A percentile compares a stretch with the other conserved stretches of the same genome.
These are phyloP conservation scores for Pollenia amentaria DNA, from an alignment of 2,888 invertebrate genomes.

Conservation along the genomic window DNA sequence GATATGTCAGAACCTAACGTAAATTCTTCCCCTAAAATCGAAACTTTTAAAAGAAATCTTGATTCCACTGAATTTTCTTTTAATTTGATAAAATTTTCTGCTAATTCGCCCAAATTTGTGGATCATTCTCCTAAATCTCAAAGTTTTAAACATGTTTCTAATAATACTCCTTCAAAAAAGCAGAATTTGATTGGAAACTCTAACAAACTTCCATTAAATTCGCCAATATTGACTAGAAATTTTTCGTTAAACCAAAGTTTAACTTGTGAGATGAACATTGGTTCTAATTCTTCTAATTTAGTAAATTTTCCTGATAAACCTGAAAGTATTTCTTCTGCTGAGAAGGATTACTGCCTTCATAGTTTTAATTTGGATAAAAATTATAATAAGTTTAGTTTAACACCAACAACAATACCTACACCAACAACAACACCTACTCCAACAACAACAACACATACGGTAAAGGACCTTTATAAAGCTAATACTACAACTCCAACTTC, in stretches of 20 bases:
- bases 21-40: neutral
- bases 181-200: neutral
- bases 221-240: no score
- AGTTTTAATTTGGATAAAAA: neutral
- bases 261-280: no score
- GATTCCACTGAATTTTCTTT: constrained; percentile 42
- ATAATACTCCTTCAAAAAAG: neutral
- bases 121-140: neutral
- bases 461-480: constrained; percentile 47
- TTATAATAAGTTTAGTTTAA: neutral
- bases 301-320: no score
- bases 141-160: neutral
- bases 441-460: constrained; percentile 47
- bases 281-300: no score
- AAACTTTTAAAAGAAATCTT: constrained; percentile 30
- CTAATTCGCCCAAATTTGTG: constrained; percentile 3
- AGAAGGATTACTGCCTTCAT: no score
- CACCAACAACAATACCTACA: constrained; percentile 27
- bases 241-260: no score
- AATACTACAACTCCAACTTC: constrained; percentile 58
- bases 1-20: no score
- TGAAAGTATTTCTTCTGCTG: no score
- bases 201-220: no score
- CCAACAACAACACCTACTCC: constrained; percentile 45
- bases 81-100: constrained; percentile 31